These are phyloP conservation scores for Branchellion lobata DNA, from an alignment of 2,888 invertebrate species.

Conservation along the genomic window DNA sequence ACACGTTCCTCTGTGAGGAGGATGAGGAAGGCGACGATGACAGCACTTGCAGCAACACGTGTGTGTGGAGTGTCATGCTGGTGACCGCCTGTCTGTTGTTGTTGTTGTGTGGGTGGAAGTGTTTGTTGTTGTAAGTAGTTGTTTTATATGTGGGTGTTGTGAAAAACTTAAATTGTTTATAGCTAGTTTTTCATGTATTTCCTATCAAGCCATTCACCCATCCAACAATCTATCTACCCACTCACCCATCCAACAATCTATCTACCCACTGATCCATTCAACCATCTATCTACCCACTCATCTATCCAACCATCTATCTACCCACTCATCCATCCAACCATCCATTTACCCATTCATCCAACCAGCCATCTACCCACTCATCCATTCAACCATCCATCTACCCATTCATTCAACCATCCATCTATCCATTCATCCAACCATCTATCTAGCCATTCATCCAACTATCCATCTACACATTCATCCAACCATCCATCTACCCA, in stretches of 20 bases:
- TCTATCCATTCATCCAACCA: neutral
- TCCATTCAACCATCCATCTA: neutral
- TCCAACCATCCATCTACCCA: too few relatives aligned
- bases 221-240: neutral
- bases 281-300: too few relatives aligned
- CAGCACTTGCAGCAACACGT: conserved; percentile 81
- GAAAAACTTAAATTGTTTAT: neutral
- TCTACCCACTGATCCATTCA: too few relatives aligned
- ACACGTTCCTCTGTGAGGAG: conserved; percentile 38
- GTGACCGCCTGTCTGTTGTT: conserved; percentile 78
- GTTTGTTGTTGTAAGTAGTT: neutral
- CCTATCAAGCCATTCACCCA: neutral
- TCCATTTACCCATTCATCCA: too few relatives aligned
- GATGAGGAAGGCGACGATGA: conserved; percentile 60
- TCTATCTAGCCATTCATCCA: too few relatives aligned
- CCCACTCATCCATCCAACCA: too few relatives aligned
- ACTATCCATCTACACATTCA: too few relatives aligned
- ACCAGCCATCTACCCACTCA: too few relatives aligned
- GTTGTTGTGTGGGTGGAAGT: too few relatives aligned
- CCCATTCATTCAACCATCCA: too few relatives aligned
- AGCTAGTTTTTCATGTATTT: neutral
- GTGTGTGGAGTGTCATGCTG: conserved; percentile 79
- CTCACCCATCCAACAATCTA: neutral
- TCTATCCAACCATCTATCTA: too few relatives aligned
- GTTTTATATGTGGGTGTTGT: too few relatives aligned